Base-by-base conservation (phyloP, 37 sponge, comb jelly and placozoan genomes). In the Trichoplax adhaerens region DNA sequence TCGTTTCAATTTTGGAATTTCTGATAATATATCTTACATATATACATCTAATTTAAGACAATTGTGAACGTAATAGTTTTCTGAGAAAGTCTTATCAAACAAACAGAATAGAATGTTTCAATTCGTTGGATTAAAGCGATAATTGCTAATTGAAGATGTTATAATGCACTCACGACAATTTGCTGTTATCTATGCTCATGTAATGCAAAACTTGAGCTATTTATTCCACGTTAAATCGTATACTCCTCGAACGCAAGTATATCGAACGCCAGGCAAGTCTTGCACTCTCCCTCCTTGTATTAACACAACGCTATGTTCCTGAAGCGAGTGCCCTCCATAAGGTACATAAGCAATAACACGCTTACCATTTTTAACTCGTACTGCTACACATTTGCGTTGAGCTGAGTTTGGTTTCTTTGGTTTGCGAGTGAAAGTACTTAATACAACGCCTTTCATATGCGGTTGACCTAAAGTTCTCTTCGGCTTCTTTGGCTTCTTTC, bases 321-420 rank as follows among this genome's bases (percentile, higher is more conserved):
- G 91, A 48, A 90, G 72, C 0, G 81, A 77, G 70, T 84, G 87
- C 1, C 77, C 77, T 68, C 78, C 91, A 48, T 72, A 59, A 1
- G 91, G 91, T 50, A 90, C 86, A 63, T 72, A 83, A 0, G 88
- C 87, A 12, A 72, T 79, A 12, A 80, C 2, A 52, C 75, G 80
- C 64, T 85, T 90, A 8, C 89, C 89, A 51, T 83, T 90, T 53
- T 76, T 83, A 4, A 90, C 70, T 1, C 88, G 74, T 0, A 90
- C 88, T 1, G 80, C 78, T 52, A 81, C 81, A 64, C 86, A 84
- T 68, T 83, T 90, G 6, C 91, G 54, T 58, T 90, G 84, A 58
- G 84, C 91, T 52, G 91, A 90, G 61, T 90, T 90, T 4, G 91
- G 91, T 58, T 90, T 90, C 73, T 74, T 86, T 2, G 91, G 91